These are phyloP conservation scores for Chrysaora quinquecirrha DNA, from an alignment of 30 jellyfish, hydroid and myxozoan species.

Conservation along the genomic window DNA sequence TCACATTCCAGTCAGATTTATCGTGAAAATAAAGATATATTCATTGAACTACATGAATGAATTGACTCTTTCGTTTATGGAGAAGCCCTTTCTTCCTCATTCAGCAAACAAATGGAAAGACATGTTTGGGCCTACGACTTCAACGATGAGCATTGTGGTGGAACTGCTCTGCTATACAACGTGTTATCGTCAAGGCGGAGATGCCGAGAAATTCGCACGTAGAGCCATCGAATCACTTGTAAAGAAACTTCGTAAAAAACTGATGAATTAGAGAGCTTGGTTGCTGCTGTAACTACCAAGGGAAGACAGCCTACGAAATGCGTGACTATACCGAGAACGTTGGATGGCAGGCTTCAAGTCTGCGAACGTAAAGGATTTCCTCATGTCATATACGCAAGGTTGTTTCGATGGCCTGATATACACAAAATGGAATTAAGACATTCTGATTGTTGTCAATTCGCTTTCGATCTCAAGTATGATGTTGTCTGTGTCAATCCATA, in stretches of 20 bases:
- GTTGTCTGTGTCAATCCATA: conserved; percentile 99
- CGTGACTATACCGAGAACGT: conserved; percentile 98
- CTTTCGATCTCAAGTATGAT: conserved; percentile 95
- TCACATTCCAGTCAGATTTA: neutral
- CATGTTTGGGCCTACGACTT: conserved; percentile 84
- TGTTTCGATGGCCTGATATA: conserved; percentile 99
- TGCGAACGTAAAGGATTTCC: conserved; percentile 99
- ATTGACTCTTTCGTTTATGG: conserved; percentile 54
- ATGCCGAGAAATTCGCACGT: conserved; percentile 98
- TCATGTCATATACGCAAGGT: conserved; percentile 96
- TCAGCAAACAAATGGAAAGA: conserved; percentile 81
- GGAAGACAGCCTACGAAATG: conserved; percentile 99
- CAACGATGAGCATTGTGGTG: conserved; percentile 98
- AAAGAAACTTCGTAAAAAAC: conserved; percentile 92
- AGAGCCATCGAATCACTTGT: conserved; percentile 96
- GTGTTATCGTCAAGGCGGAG: conserved; percentile 99
- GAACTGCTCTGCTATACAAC: conserved; percentile 97
- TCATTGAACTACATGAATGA: conserved; percentile 31
- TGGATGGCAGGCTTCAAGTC: conserved; percentile 98
- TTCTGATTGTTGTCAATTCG: conserved; percentile 95
- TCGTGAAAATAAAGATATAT: neutral
- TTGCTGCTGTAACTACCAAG: conserved; percentile 89
- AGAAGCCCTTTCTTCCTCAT: conserved; percentile 44
- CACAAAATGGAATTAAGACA: conserved; percentile 98
- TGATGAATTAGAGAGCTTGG: conserved; percentile 94